Evolutionary conservation across 2,888 invertebrate species (phyloP), one percentile per base, ranked within the genome.

Genomic region (Cylindroiulus punctatus): DNA sequence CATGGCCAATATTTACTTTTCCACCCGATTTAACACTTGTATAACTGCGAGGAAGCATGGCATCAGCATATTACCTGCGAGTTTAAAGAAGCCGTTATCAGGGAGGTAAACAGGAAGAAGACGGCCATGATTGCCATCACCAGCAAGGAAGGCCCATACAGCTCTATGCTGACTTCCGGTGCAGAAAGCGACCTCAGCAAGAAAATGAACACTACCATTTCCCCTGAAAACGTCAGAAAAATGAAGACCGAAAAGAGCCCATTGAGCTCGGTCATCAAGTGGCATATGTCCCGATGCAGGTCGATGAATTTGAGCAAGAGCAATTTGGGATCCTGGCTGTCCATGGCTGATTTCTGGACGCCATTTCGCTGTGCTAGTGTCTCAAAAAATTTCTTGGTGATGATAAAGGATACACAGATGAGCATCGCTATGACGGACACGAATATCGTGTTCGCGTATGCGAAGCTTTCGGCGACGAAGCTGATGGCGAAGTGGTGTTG

Each of bases 11-110:
- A n/a, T n/a, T n/a, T n/a, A n/a, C n/a, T n/a, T n/a, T n/a, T n/a
- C n/a, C n/a, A n/a, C n/a, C n/a, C n/a, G n/a, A n/a, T n/a, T n/a
- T n/a, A n/a, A n/a, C n/a, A n/a, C n/a, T n/a, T n/a, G n/a, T n/a
- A n/a, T n/a, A n/a, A n/a, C n/a, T n/a, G n/a, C n/a, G n/a, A n/a
- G n/a, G n/a, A n/a, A n/a, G 36, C 36, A 7, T 36, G 7, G 36
- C 36, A 36, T n/a, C n/a, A n/a, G n/a, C n/a, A n/a, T n/a, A n/a
- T n/a, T 76, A 76, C 76, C 76, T 76, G 30, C 30, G 76, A 76
- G 76, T 76, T 76, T 76, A 76, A 76, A 30, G 76, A 30, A 30
- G 76, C 26, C 30, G 76, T 76, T 10, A 30, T 76, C 17, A 76
- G 76, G 10, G 76, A 14, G 3, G 30, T 76, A 12, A 76, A 26